Evolutionary conservation across 2,888 invertebrate genomes (phyloP), one percentile per base, ranked within the genome.

Genomic region (Melanostoma mellinum): DNA sequence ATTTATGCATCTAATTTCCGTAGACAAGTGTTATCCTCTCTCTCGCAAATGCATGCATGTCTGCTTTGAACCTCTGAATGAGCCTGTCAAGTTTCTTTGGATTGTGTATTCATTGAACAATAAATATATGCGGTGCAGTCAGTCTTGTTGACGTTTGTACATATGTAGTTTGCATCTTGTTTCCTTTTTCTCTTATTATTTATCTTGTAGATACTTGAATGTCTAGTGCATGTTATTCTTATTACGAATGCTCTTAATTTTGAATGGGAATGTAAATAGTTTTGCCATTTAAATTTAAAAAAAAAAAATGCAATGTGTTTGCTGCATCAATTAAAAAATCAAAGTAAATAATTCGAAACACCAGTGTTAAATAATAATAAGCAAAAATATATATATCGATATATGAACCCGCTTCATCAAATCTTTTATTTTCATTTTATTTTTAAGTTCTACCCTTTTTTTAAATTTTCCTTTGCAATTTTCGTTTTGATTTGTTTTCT

Each of bases 331-430:
- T 4, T 69, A 33, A 46, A 68, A 65, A 56, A 80, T 38, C 63
- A 73, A 82, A 82, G 63, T 82, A 78, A 82, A 78, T 82, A 82
- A 82, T 78, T 82, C 65, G 69, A 78, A 78, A 82, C 82, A 82
- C 78, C 65, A 74, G 82, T 82, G 46, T 78, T 82, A 82, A 82
- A 82, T 78, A 81, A 81, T 46, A n/a, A 56, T 33, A 61, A 40
- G 50, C 48, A 42, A 75, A 68, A 48, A 53, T 44, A 63, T 53
- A 44, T 30, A 50, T 44, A 46, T 61, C 3, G 65, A 68, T 80
- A n/a, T 75, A 46, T 73, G 60, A 78, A 73, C 73, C 78, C 32
- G 82, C 82, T 82, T 82, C 82, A 58, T 82, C 42, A 42, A 58
- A 20, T 20, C 20, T 42, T 73, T 46, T 82, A 30, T 65, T 74